phyloP scores from a whole-genome alignment of 2,888 invertebrate genomes.

The Drosophila nr. medialis region DNA sequence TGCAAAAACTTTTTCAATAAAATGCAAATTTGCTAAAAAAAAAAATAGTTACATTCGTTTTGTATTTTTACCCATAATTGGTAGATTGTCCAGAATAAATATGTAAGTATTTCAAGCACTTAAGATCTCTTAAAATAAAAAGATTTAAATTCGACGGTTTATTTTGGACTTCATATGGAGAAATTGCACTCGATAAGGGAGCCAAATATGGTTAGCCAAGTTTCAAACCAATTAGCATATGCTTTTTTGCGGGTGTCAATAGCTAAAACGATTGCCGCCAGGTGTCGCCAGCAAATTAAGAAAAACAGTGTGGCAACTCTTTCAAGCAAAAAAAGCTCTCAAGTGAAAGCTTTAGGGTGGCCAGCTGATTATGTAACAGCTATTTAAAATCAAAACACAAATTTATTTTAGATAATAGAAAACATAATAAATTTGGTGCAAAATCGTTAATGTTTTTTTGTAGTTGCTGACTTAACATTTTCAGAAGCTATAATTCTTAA shows the following conservation, averaged over 20 bases:
- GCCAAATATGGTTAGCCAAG: background rate
- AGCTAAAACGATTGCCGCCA: background rate
- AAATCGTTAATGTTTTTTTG: background rate
- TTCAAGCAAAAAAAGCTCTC: background rate
- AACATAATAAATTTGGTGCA: fast-evolving
- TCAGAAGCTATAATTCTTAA: background rate
- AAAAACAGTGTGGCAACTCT: background rate
- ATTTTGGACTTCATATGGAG: background rate
- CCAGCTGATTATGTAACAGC: constrained; percentile 11
- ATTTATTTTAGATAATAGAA: background rate
- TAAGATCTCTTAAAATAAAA: background rate
- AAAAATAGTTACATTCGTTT: too few relatives aligned
- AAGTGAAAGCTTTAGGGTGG: constrained; percentile 10
- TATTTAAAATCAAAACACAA: background rate
- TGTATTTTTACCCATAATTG: background rate
- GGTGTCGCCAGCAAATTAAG: constrained; percentile 11
- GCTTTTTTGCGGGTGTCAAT: fast-evolving
- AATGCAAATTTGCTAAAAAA: constrained; percentile 42
- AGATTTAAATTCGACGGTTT: background rate
- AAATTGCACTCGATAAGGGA: background rate
- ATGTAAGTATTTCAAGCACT: background rate
- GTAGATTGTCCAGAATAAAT: too few relatives aligned
- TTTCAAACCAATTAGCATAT: background rate
- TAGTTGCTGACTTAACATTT: background rate
- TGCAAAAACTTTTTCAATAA: constrained; percentile 56